phyloP scores from a whole-genome alignment of 2,797 vertebrate genomes.

The Periparus ater region DNA sequence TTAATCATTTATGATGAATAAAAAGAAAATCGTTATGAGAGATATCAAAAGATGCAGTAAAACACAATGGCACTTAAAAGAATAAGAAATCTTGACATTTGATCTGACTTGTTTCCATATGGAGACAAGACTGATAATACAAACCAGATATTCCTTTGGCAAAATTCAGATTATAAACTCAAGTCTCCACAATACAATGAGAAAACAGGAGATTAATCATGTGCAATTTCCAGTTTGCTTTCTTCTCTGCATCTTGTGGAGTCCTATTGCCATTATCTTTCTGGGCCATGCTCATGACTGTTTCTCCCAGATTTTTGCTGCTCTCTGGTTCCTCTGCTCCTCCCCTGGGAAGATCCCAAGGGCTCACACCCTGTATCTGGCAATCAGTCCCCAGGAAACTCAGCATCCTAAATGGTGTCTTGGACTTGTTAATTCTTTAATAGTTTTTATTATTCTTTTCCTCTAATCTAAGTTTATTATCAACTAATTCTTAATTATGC shows the following conservation, averaged over 20 bases:
- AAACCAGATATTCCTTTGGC: conserved; percentile 1
- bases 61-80: neutral
- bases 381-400: neutral
- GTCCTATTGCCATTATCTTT: neutral
- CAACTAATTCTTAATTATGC: neutral
- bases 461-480: neutral
- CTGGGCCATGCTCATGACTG: neutral
- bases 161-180: neutral
- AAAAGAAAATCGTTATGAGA: neutral
- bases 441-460: neutral
- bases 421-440: neutral
- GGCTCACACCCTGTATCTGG: neutral
- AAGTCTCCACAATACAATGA: neutral
- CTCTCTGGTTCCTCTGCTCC: neutral
- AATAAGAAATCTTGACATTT: neutral
- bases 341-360: neutral
- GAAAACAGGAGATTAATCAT: neutral
- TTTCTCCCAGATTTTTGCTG: neutral
- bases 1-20: conserved; percentile 4
- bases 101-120: neutral
- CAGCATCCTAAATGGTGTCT: rapidly evolving
- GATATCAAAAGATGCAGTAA: conserved; percentile 2
- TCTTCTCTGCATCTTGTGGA: neutral
- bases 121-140: conserved; percentile 11
- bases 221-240: neutral